Evolutionary conservation across 1,140 invertebrate species (phyloP).

Genomic region (Sycobia sp.): DNA sequence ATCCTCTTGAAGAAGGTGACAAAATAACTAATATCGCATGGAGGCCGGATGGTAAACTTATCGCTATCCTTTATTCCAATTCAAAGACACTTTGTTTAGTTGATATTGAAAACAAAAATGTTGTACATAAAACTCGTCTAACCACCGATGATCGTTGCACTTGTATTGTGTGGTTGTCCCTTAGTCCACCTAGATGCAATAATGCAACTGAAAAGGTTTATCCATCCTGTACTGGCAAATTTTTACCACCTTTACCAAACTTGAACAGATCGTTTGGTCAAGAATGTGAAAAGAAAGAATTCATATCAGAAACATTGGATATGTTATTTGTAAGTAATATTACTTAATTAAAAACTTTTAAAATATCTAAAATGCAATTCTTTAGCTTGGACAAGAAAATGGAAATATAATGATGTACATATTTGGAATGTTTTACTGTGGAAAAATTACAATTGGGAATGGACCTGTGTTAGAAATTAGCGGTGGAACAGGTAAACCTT

Average conservation of each 20-base stretch:
- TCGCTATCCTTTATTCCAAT: conserved; percentile 67
- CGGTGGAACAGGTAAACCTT: conserved; percentile 49
- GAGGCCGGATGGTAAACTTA: conserved; percentile 93
- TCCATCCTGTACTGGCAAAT: conserved; percentile 49
- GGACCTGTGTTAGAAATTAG: conserved; percentile 51
- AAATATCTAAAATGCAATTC: conserved; percentile 47
- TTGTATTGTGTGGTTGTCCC: conserved; percentile 66
- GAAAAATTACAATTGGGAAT: conserved; percentile 67
- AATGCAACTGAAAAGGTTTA: conserved; percentile 39
- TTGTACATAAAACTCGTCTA: conserved; percentile 73
- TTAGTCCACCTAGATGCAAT: conserved; percentile 36
- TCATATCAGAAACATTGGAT: conserved; percentile 50
- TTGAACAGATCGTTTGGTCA: conserved; percentile 66
- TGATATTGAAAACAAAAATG: conserved; percentile 87
- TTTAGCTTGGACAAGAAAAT: conserved; percentile 77
- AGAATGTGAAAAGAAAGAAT: conserved; percentile 56
- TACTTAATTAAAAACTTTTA: not conserved
- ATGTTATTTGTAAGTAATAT: conserved; percentile 54
- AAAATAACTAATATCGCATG: conserved; percentile 78
- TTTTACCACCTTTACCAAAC: conserved; percentile 65
- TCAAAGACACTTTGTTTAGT: conserved; percentile 69
- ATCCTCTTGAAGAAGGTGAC: conserved; percentile 73
- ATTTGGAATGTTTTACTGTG: conserved; percentile 84
- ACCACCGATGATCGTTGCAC: conserved; percentile 62
- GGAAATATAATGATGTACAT: conserved; percentile 78